Evolutionary conservation across 2,113 vertebrate species (phyloP).

Genomic region (Nannobrachium achirus): DNA sequence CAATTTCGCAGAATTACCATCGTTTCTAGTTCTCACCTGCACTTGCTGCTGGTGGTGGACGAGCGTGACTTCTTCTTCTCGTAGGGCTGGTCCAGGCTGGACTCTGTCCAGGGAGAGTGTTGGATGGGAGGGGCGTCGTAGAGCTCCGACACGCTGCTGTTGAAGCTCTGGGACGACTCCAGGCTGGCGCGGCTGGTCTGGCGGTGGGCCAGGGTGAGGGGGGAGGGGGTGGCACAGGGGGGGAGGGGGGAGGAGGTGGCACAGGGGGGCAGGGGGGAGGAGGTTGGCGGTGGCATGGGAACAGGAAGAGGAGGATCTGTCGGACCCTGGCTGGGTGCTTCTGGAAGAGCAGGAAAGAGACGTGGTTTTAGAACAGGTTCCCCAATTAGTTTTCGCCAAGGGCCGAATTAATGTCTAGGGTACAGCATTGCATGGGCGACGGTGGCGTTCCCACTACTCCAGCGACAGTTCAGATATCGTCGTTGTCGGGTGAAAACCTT

Average conservation of each 20-base stretch:
- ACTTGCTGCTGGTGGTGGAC: slow-evolving; percentile 49
- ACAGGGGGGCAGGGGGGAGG: too few species aligned
- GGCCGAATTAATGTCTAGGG: too few species aligned
- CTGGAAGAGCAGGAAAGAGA: slow-evolving; percentile 44
- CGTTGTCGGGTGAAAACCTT: too few species aligned
- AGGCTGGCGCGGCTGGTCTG: slow-evolving; percentile 41
- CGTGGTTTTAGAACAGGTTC: too few species aligned
- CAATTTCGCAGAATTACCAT: too few species aligned
- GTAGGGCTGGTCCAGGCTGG: slow-evolving; percentile 89
- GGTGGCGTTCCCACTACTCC: too few species aligned
- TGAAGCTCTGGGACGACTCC: slow-evolving; percentile 39
- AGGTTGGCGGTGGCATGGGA: too few species aligned
- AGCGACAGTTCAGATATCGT: too few species aligned
- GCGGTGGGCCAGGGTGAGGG: slow-evolving; percentile 11
- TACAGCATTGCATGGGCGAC: too few species aligned
- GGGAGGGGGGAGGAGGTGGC: background rate
- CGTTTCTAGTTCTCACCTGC: slow-evolving; percentile 83
- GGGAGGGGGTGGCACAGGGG: slow-evolving; percentile 41
- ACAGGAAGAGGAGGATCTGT: too few species aligned
- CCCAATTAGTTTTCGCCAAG: too few species aligned
- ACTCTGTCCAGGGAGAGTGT: slow-evolving; percentile 88
- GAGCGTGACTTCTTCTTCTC: slow-evolving; percentile 78
- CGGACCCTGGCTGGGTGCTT: slow-evolving; percentile 71
- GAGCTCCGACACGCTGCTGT: slow-evolving; percentile 50
- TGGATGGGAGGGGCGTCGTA: slow-evolving; percentile 85